These are phyloP conservation scores for Sminthurides aquaticus DNA, from an alignment of 2,888 invertebrate species.

Conservation along the genomic window DNA sequence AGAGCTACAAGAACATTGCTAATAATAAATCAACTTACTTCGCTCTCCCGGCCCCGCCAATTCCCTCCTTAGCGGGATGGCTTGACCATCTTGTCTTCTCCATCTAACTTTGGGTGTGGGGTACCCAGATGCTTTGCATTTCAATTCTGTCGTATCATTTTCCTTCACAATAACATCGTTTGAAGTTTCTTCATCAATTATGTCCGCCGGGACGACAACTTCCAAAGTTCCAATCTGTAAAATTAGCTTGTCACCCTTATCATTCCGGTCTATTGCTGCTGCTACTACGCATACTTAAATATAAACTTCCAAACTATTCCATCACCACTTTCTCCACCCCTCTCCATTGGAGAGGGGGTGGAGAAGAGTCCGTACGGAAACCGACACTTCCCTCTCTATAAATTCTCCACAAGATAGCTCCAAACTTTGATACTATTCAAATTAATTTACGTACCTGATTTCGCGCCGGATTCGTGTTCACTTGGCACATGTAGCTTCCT, in stretches of 20 bases:
- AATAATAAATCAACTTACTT: conserved; percentile 28
- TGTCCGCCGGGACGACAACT: conserved; percentile 45
- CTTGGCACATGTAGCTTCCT: conserved; percentile 70
- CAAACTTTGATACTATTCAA: too few species aligned
- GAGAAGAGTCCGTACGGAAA: too few species aligned
- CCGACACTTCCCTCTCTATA: too few species aligned
- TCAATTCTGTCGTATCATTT: conserved; percentile 42
- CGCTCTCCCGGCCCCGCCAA: conserved; percentile 32
- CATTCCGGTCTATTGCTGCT: background rate
- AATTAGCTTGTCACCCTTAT: conserved; percentile 4
- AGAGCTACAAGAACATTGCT: too few species aligned
- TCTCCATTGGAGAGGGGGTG: background rate
- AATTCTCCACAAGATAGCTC: too few species aligned
- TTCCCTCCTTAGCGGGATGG: conserved; percentile 39
- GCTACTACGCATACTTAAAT: too few species aligned
- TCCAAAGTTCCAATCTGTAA: conserved; percentile 45
- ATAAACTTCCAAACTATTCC: too few species aligned
- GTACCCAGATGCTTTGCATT: conserved; percentile 44
- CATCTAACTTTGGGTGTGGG: conserved; percentile 46
- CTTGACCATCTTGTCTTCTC: conserved; percentile 45
- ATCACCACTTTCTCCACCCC: background rate
- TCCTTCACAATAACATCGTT: conserved; percentile 46
- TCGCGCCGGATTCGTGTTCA: conserved; percentile 13
- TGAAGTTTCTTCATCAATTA: conserved; percentile 44
- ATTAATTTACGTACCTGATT: conserved; percentile 20